Evolutionary conservation across 2,888 invertebrate species (phyloP), one percentile per base, ranked within the genome.

Genomic region (Nomada ferruginata): DNA sequence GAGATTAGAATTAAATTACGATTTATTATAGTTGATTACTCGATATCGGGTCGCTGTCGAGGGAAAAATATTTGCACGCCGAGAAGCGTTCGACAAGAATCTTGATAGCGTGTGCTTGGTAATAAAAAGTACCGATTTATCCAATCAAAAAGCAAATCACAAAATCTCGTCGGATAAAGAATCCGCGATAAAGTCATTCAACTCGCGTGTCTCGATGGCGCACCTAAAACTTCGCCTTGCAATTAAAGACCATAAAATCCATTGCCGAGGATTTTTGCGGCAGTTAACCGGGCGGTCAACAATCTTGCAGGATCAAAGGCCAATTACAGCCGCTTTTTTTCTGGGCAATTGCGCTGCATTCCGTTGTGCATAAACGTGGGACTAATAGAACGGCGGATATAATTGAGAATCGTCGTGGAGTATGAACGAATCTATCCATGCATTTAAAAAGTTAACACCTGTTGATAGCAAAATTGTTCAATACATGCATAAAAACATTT

Each of bases 261-360:
- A 26, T n/a, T 36, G n/a, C 20, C n/a, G 42, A 64, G 2, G 52
- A 68, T 26, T 68, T 74, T 68, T 26, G 23, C 53, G 18, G 52
- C 53, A 36, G 65, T 77, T 66, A 71, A 71, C 70, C 26, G 26
- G 23, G 47, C 66, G 66, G 66, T 63, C 61, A 68, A 78, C 47
- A 71, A 63, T 72, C 36, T 60, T 10, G 4, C 4, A n/a, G 61
- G 66, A 47, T 78, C 57, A 53, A 36, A 61, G 66, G 50, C 57
- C 44, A 66, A 65, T 63, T 79, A 50, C 23, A 23, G 23, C 15
- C 9, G 50, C 13, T 20, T 61, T 36, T 79, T 71, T 78, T 44
- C 23, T 23, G 44, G 13, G 11, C 11, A 18, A 20, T 36, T 18
- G 44, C 23, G 57, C 60, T 63, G 77, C 69, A 82, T 75, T 65